phyloP scores from a whole-genome alignment of 2,797 vertebrate species.

The Champsocephalus gunnari region DNA sequence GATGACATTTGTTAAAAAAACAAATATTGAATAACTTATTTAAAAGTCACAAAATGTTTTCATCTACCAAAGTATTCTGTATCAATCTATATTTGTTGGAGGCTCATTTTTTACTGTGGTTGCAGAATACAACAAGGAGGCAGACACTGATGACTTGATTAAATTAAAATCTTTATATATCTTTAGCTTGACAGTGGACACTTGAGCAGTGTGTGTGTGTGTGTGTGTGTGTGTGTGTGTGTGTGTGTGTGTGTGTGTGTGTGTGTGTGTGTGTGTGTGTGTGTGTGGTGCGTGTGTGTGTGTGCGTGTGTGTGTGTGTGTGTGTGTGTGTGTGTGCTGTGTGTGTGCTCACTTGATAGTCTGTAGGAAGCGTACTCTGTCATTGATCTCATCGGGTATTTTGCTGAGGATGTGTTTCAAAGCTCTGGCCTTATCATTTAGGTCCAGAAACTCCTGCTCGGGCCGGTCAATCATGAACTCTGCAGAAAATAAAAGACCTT shows the following conservation, averaged over 20 bases:
- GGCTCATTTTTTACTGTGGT: too few species aligned
- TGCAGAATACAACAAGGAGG: too few species aligned
- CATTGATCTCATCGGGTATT: conserved; percentile 98
- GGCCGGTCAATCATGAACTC: conserved; percentile 97
- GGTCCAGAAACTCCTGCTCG: conserved; percentile 96
- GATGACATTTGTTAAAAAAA: too few species aligned
- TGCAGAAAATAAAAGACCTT: conserved; percentile 57
- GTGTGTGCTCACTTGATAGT: conserved; percentile 95
- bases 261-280: not conserved
- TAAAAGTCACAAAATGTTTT: too few species aligned
- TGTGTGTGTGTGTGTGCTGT: too few species aligned
- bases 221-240: conserved; percentile 3
- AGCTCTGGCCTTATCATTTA: conserved; percentile 96
- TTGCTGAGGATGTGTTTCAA: conserved; percentile 98
- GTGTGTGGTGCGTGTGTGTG: conserved; percentile 13
- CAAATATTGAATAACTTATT: too few species aligned
- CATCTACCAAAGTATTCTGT: too few species aligned
- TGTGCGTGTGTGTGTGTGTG: conserved; percentile 12
- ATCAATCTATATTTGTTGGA: too few species aligned
- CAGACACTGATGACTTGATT: too few species aligned
- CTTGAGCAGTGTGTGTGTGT: not conserved
- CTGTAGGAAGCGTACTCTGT: conserved; percentile 97
- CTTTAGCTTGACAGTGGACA: too few species aligned
- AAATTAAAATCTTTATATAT: too few species aligned
- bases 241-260: not conserved